phyloP scores from a whole-genome alignment of 30 jellyfish, hydroid and myxozoan species.

The Nemopilema nomurai region DNA sequence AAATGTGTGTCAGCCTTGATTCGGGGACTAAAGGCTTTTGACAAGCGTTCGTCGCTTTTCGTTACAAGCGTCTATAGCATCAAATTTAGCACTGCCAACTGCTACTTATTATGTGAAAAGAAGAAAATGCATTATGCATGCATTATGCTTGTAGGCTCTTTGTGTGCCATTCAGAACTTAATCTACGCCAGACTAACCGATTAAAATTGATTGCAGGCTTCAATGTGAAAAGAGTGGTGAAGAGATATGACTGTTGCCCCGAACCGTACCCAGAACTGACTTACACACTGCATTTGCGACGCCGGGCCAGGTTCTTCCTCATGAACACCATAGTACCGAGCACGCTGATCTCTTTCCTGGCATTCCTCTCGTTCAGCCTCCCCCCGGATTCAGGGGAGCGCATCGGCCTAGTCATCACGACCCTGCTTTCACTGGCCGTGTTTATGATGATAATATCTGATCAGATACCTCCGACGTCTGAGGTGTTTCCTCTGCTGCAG shows the following conservation, averaged over 20 bases:
- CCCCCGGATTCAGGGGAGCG: constrained; percentile 92
- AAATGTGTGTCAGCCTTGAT: no score
- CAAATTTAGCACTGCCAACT: no score
- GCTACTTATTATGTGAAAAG: no score
- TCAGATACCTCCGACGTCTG: constrained; percentile 88
- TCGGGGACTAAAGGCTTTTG: no score
- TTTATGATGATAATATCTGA: constrained; percentile 83
- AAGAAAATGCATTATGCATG: no score
- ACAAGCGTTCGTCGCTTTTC: no score
- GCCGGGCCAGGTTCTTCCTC: constrained; percentile 76
- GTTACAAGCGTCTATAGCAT: no score
- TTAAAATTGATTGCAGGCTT: constrained; percentile 38
- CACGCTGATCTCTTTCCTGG: constrained; percentile 75
- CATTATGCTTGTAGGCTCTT: no score
- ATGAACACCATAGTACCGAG: constrained; percentile 83
- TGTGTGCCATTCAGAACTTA: no score
- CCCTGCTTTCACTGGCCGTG: constrained; percentile 81
- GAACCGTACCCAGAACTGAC: constrained; percentile 78
- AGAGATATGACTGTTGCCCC: constrained; percentile 70
- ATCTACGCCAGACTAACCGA: neutral
- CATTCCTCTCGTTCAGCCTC: constrained; percentile 74
- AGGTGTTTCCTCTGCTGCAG: constrained; percentile 70
- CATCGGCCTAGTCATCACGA: constrained; percentile 82
- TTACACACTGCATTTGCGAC: constrained; percentile 56
- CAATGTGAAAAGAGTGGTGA: constrained; percentile 38